These are phyloP conservation scores for Spheniscus humboldti DNA, from an alignment of 2,797 vertebrate genomes.

Conservation along the genomic window DNA sequence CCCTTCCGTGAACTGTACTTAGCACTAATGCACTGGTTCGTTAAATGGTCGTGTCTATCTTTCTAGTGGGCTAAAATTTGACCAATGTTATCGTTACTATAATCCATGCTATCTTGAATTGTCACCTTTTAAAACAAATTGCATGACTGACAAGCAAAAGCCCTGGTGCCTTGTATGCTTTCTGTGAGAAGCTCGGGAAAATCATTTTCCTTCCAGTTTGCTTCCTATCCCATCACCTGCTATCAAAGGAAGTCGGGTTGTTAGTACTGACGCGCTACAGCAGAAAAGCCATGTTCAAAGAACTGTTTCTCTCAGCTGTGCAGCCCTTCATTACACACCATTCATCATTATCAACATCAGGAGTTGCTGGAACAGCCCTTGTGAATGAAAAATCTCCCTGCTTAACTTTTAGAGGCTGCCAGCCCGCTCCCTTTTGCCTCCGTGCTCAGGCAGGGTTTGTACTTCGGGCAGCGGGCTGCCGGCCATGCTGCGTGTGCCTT, in stretches of 20 bases:
- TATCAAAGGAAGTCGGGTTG: neutral
- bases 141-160: neutral
- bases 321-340: constrained; percentile 47
- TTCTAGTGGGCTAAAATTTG: neutral
- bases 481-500: neutral
- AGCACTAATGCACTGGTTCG: neutral
- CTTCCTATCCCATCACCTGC: neutral
- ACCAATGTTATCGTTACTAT: fast-evolving
- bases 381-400: constrained; percentile 20
- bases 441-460: neutral
- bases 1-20: neutral
- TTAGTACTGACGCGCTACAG: neutral
- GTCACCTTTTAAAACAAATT: neutral
- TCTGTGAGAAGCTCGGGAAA: neutral
- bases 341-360: constrained; percentile 51
- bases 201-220: neutral
- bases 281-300: constrained; percentile 20
- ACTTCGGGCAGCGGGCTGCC: neutral
- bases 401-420: constrained; percentile 8
- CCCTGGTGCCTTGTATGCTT: neutral
- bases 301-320: neutral
- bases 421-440: neutral
- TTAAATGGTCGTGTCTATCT: fast-evolving
- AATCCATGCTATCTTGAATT: neutral
- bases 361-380: constrained; percentile 9